Evolutionary conservation across 2,797 vertebrate species (phyloP), one percentile per base, ranked within the genome.

Genomic region (Gadopsis bispinosus): DNA sequence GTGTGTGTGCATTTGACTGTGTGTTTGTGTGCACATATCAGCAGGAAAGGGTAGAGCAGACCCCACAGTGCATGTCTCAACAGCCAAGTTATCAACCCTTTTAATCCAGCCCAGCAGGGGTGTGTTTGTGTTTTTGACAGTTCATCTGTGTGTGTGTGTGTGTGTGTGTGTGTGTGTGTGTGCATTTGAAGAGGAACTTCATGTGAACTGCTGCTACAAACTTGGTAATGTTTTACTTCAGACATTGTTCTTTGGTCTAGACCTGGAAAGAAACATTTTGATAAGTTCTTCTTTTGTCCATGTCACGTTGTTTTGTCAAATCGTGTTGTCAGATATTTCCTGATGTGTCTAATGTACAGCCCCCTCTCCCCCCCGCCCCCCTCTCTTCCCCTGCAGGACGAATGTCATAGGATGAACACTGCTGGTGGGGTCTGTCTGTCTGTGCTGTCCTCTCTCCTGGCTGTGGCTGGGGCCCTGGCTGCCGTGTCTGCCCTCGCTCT

Each of bases 361-460:
- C 33, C 0, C 5, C 20, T 75, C 48, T 8, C 61, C 41, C 22
- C 62, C 45, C 48, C 5, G 68, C 68, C 39, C 35, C 22, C 51
- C 39, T 87, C 74, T 87, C 45, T 89, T 29, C 61, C 35, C 37
- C 74, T 85, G 11, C 95, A 99, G 98, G 97, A 97, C 97, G 94
- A 97, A 98, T 98, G 97, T 97, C 98, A 98, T 99, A 99, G 98
- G 98, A 99, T 99, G 98, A 99, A 97, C 97, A 97, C 98, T 98
- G 97, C 97, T 98, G 97, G 97, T 96, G 97, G 96, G 97, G 97
- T 98, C 96, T 98, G 97, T 97, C 96, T 99, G 96, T 97, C 97
- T 99, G 96, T 99, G 96, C 98, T 99, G 94, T 98, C 96, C 94
- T 98, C 96, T 93, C 93, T 97, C 95, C 95, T 98, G 94, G 95